Evolutionary conservation across 2,888 invertebrate species (phyloP).

Genomic region (Campaea margaritaria): DNA sequence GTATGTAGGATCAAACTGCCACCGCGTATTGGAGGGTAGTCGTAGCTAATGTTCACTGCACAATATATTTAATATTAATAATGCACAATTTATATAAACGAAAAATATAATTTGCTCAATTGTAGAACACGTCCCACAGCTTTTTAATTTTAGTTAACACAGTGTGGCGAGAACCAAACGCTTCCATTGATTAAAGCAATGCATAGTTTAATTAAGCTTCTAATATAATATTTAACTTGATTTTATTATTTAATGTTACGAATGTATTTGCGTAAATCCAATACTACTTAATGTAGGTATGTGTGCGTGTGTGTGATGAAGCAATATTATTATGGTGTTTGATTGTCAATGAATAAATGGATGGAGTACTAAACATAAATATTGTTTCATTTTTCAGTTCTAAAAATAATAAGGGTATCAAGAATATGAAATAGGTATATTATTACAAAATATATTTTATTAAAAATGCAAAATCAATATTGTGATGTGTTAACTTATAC

Average conservation of each 20-base stretch:
- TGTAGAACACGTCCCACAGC: constrained; percentile 47
- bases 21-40: constrained; percentile 51
- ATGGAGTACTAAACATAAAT: constrained; percentile 38
- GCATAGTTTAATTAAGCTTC: constrained; percentile 18
- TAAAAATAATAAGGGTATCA: neutral
- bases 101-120: constrained; percentile 69
- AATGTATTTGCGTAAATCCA: constrained; percentile 34
- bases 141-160: constrained; percentile 40
- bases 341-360: constrained; percentile 40
- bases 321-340: constrained; percentile 27
- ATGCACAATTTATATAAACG: constrained; percentile 49
- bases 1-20: constrained; percentile 35
- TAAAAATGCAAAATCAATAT: too few relatives aligned
- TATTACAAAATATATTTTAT: neutral
- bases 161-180: constrained; percentile 18
- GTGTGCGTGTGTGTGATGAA: constrained; percentile 28
- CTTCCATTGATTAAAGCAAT: constrained; percentile 18
- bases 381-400: constrained; percentile 25
- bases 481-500: too few relatives aligned
- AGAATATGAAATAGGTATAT: neutral
- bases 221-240: constrained; percentile 19
- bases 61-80: constrained; percentile 45
- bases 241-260: constrained; percentile 12
- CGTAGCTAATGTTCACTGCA: constrained; percentile 56
- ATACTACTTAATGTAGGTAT: constrained; percentile 13